A percentile compares a stretch with the other conserved stretches of the same genome.
phyloP scores from a whole-genome alignment of 2,113 vertebrate genomes.

The Phalacrocorax aristotelis region DNA sequence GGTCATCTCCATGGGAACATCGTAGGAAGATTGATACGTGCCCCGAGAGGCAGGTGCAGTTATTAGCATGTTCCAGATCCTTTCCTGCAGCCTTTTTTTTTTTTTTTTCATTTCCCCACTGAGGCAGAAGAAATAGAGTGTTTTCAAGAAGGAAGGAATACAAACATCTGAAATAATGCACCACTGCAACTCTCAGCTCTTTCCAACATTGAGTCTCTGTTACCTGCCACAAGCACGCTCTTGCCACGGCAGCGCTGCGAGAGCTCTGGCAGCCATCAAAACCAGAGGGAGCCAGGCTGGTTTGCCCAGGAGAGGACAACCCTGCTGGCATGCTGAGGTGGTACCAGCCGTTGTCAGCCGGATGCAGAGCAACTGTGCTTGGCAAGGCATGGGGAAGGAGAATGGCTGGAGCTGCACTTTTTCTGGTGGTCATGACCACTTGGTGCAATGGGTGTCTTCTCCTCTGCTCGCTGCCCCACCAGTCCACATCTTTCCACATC shows the following conservation, averaged over 20 bases:
- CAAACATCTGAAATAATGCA: not conserved
- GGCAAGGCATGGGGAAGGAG: not conserved
- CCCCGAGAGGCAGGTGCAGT: not conserved
- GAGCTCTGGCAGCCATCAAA: fast-evolving
- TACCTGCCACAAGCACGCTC: fast-evolving
- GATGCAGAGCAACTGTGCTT: fast-evolving
- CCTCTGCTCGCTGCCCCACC: not conserved
- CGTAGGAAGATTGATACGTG: not conserved
- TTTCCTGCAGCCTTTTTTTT: not conserved
- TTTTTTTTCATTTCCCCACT: not conserved
- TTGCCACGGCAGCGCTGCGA: not conserved
- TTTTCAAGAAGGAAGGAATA: not conserved
- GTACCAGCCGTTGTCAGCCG: fast-evolving
- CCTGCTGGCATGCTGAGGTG: not conserved
- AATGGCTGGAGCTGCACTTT: not conserved
- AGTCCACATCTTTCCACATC: not conserved
- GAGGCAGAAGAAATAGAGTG: not conserved
- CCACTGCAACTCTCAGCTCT: not conserved
- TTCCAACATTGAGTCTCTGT: fast-evolving
- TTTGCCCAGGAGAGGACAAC: not conserved
- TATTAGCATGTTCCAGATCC: constrained; percentile 32
- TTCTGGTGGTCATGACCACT: not conserved
- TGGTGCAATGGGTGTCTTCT: fast-evolving
- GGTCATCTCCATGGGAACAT: constrained; percentile 46
- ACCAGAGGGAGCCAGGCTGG: fast-evolving